These are phyloP conservation scores for Lagopus muta DNA, from an alignment of 2,113 vertebrate species.

Conservation along the genomic window DNA sequence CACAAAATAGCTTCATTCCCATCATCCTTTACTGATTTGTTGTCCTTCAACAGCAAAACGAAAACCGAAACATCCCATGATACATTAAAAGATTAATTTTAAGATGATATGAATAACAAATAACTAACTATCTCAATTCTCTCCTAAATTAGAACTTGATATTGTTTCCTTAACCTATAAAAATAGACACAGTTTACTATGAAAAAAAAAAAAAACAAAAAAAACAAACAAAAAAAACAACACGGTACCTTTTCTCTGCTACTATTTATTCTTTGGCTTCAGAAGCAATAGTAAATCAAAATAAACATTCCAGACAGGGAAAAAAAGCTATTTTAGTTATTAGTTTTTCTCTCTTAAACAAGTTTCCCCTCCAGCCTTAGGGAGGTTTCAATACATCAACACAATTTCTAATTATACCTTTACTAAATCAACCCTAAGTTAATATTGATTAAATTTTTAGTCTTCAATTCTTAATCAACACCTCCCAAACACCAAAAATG, in stretches of 20 bases:
- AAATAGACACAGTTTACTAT: not conserved
- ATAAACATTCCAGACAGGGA: not conserved
- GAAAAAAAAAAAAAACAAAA: not conserved
- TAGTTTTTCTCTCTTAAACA: not conserved
- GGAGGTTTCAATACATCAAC: not conserved
- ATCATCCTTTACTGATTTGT: not conserved
- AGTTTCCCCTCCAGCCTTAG: not conserved
- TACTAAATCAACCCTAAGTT: not conserved
- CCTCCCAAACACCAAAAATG: not conserved
- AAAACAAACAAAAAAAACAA: not conserved
- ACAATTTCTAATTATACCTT: not conserved
- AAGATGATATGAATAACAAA: not conserved
- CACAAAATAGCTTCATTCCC: not conserved
- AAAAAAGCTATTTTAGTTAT: not conserved
- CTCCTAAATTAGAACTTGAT: not conserved
- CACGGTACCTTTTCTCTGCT: not conserved
- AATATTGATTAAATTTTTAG: not conserved
- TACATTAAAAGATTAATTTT: not conserved
- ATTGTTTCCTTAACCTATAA: not conserved
- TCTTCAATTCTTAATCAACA: not conserved
- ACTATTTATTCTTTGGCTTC: not conserved
- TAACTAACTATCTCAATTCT: not conserved
- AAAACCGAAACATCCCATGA: not conserved
- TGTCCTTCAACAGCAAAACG: not conserved
- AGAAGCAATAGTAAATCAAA: not conserved